Conservation (phyloP, 1,140 invertebrate genomes). For the Drosophila azteca region DNA sequence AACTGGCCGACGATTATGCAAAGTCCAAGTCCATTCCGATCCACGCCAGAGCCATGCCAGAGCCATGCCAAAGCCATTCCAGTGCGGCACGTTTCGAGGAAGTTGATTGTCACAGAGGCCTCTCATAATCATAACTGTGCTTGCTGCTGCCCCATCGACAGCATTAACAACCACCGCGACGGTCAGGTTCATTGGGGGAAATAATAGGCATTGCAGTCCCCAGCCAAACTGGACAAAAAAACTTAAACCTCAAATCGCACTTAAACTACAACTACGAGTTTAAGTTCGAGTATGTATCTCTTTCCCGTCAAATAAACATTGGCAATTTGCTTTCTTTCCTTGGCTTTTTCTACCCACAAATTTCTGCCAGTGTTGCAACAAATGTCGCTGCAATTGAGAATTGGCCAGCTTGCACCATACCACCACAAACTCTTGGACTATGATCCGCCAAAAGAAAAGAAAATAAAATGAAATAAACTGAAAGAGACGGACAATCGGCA, state of each 20-base stretch:
- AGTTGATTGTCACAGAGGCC: constrained; percentile 70
- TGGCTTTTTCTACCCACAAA: background rate
- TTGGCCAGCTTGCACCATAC: constrained; percentile 4
- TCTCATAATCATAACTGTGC: constrained; percentile 67
- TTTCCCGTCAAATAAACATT: no score
- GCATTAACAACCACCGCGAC: constrained; percentile 38
- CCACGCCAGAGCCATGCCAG: constrained; percentile 11
- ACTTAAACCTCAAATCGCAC: constrained; percentile 28
- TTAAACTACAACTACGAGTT: no score
- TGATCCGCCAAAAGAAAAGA: constrained; percentile 10
- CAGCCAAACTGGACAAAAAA: constrained; percentile 23
- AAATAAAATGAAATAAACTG: constrained; percentile 25
- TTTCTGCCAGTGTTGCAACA: constrained; percentile 15
- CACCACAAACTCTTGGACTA: constrained; percentile 7
- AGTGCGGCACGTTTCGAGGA: constrained; percentile 66
- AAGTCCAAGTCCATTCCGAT: constrained; percentile 45
- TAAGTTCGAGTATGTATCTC: no score
- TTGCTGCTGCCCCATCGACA: constrained; percentile 30
- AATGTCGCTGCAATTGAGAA: constrained; percentile 34
- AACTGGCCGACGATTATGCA: constrained; percentile 44
- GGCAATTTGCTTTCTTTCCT: no score
- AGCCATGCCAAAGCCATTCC: constrained; percentile 33
- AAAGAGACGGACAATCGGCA: constrained; percentile 28
- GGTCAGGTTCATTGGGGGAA: constrained; percentile 76
- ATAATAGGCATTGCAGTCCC: constrained; percentile 58